Conservation (phyloP, 2,113 vertebrate genomes). For the Mastomys natalensis region DNA sequence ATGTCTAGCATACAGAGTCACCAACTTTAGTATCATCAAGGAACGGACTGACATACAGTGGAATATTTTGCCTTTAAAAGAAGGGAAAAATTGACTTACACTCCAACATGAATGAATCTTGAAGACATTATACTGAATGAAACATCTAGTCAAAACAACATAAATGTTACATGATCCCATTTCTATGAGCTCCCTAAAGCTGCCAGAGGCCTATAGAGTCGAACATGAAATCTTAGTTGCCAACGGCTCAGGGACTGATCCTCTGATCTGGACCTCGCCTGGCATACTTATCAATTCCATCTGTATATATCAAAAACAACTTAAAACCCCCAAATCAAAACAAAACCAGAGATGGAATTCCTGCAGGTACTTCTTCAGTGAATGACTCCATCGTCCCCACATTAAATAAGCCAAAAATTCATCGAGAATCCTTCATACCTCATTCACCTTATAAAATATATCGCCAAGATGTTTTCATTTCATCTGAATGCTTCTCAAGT, state of each 20-base stretch:
- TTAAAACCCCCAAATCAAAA: not conserved
- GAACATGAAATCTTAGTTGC: not conserved
- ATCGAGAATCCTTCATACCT: not conserved
- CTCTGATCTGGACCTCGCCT: not conserved
- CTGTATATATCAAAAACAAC: not conserved
- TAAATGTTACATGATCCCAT: not conserved
- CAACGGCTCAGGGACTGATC: not conserved
- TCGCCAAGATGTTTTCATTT: constrained; percentile 43
- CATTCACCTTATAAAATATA: not conserved
- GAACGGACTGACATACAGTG: not conserved
- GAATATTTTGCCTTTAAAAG: not conserved
- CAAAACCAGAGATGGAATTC: not conserved
- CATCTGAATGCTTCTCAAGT: constrained; percentile 36
- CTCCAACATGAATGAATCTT: not conserved
- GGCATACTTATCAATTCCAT: not conserved
- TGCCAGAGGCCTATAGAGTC: not conserved
- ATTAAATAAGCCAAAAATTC: constrained; percentile 31
- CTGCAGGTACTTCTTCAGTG: not conserved
- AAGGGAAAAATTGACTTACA: no score
- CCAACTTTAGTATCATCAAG: not conserved
- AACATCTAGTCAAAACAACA: not conserved
- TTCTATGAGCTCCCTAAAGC: not conserved
- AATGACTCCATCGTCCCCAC: not conserved
- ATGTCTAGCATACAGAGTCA: not conserved
- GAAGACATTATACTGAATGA: not conserved